Conservation (phyloP, 2,797 vertebrate species). For the Masticophis lateralis region DNA sequence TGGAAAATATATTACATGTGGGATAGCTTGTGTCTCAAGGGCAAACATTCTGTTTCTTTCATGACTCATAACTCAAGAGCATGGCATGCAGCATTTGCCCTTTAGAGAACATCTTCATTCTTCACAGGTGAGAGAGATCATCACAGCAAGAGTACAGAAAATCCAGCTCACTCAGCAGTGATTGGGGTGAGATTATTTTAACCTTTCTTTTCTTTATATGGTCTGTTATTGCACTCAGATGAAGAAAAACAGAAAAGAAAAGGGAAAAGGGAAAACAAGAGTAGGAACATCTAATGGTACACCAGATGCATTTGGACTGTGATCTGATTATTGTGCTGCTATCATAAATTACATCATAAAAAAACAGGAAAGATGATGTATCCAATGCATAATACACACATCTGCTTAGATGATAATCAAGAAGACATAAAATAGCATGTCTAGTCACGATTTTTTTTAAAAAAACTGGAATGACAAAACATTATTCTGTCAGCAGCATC, state of each 20-base stretch:
- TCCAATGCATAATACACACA: slow-evolving; percentile 59
- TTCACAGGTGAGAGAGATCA: slow-evolving; percentile 53
- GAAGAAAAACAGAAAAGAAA: slow-evolving; percentile 23
- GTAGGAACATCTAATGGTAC: slow-evolving; percentile 62
- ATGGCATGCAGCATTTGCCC: slow-evolving; percentile 41
- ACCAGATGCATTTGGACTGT: slow-evolving; percentile 54
- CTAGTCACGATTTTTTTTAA: not conserved
- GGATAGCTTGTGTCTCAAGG: slow-evolving; percentile 66
- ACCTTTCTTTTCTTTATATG: slow-evolving; percentile 55
- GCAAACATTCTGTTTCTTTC: slow-evolving; percentile 63
- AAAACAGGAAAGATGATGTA: slow-evolving; percentile 53
- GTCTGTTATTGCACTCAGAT: slow-evolving; percentile 49
- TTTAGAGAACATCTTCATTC: slow-evolving; percentile 62
- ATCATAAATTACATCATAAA: slow-evolving; percentile 58
- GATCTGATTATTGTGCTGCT: slow-evolving; percentile 57
- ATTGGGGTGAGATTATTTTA: slow-evolving; percentile 64
- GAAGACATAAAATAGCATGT: slow-evolving; percentile 32
- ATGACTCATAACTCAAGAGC: slow-evolving; percentile 66
- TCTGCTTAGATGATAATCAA: slow-evolving; percentile 51
- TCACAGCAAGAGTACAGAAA: not conserved
- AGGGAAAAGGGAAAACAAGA: not conserved
- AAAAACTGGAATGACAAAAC: not conserved
- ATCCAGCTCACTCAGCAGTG: slow-evolving; percentile 54
- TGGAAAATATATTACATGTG: slow-evolving; percentile 67
- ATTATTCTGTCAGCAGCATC: not conserved